Evolutionary conservation across 2,888 invertebrate genomes (phyloP), one percentile per base, ranked within the genome.

Genomic region (Patella caerulea): DNA sequence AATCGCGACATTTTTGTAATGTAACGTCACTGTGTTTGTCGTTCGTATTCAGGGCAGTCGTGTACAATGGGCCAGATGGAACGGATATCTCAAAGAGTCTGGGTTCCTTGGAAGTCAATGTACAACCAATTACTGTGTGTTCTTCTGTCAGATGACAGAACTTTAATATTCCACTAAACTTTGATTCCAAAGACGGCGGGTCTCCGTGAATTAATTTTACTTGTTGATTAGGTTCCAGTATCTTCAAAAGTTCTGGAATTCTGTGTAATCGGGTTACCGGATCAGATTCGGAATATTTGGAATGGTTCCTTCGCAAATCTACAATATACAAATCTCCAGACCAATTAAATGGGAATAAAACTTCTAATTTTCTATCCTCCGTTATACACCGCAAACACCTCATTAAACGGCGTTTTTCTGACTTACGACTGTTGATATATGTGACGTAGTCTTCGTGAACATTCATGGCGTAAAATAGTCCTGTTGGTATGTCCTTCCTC

Each of bases 21-120:
- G 71, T 15, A 19, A 54, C 15, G 24, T 79, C 74, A 45, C 29
- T 77, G 54, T 78, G 69, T 45, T 83, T 69, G 52, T 85, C 83
- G 7, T 81, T 81, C 24, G 83, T 82, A 71, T 88, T 86, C 45
- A 82, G 73, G 17, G 87, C 84, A 34, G 80, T 78, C 1, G 77
- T 76, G 79, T 87, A 88, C 72, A 83, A 81, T 15, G 86, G 86
- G 24, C 82, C 82, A 11, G 85, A 82, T 14, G 83, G 80, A 34
- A 86, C 83, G 24, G 88, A 83, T 81, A 88, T 84, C 79, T 88
- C 86, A 52, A 88, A 79, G 12, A 88, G 73, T 59, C 81, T 84
- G 45, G 83, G 83, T 11, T 78, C 79, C 45, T 84, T 81, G 17
- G 78, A 71, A 59, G 83, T 82, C 52, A 87, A 77, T 11, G 85